Percentiles rank a stretch among this genome's conserved stretches.
Evolutionary conservation across 2,888 invertebrate genomes (phyloP).

Genomic region (Acanthosoma haemorrhoidale): DNA sequence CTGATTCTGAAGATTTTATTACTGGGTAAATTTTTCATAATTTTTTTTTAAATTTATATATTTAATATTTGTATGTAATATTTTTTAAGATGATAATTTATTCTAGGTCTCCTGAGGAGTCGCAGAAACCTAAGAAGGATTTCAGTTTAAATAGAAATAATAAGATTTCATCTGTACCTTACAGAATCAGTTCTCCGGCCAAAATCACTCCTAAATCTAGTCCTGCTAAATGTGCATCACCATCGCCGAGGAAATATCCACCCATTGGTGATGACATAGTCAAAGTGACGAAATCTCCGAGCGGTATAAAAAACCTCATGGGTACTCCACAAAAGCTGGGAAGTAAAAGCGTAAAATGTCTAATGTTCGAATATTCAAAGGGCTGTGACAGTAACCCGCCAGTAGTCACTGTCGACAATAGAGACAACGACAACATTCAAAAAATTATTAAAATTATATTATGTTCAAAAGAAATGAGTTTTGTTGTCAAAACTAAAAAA

Average conservation of each 20-base stretch:
- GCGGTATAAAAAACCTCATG: neutral
- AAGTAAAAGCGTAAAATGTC: neutral
- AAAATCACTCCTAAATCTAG: constrained; percentile 6
- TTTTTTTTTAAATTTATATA: neutral
- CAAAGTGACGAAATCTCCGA: constrained; percentile 28
- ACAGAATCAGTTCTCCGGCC: neutral
- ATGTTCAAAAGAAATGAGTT: constrained; percentile 10
- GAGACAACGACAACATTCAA: neutral
- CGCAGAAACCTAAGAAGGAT: neutral
- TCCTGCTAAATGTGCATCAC: neutral
- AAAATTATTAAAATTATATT: neutral
- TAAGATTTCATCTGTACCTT: neutral
- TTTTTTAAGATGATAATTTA: neutral
- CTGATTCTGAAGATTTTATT: constrained; percentile 17
- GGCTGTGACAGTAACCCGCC: neutral
- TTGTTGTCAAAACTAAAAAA: neutral
- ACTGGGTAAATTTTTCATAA: neutral
- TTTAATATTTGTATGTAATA: neutral
- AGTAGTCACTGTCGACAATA: neutral
- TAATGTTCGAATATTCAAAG: neutral
- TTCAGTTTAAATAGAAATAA: neutral
- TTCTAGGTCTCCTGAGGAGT: constrained; percentile 12
- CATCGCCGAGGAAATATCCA: constrained; percentile 30
- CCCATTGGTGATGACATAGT: constrained; percentile 28
- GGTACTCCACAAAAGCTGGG: neutral